Base-by-base conservation (phyloP, 2,113 vertebrate species). In the Sisor rabdophorus region DNA sequence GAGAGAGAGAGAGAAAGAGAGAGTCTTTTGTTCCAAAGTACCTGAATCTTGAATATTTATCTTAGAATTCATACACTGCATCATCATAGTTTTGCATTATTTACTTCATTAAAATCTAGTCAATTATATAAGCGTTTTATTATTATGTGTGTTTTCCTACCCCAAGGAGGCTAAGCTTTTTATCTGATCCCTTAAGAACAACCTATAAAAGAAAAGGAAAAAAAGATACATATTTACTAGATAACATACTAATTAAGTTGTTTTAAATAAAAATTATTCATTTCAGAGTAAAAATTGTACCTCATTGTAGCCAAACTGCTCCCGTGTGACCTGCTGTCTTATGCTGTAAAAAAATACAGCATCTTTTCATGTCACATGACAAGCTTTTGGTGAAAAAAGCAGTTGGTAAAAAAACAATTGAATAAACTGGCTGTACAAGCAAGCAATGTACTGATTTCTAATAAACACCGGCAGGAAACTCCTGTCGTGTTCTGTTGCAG, bases 151-250 rank as follows among this genome's bases (percentile, higher is more conserved):
- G 19, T 78, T 48, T 79, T 89, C 91, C 89, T 90, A 92, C 91
- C 72, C 91, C 91, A 79, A 92, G 87, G 40, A 92, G 90, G 72
- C 89, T 91, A 53, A 90, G 82, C 69, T 92, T 92, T 82, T 92
- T 91, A 40, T 87, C 90, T 0, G 88, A 84, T 81, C 90, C 89
- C 86, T 92, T 92, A 56, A 92, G 84, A 81, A 92, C 84, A 20
- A 92, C 91, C 91, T 92, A 82, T 60, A 30, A 78, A 80, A 11
- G 36, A 68, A 56, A 84, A 59, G 11, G 26, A 24, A 56, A 53
- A 22, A 1, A 1, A 20, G 19, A 32, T 24, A 36, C 32, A 7
- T 55, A 20, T 28, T 11, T 10, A 11, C 22, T 47, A 15, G 70
- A 55, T n/a, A n/a, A n/a, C n/a, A n/a, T n/a, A 28, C 11, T 30